These are phyloP conservation scores for Apolygus lucorum DNA, from an alignment of 1,140 invertebrate species.

Conservation along the genomic window DNA sequence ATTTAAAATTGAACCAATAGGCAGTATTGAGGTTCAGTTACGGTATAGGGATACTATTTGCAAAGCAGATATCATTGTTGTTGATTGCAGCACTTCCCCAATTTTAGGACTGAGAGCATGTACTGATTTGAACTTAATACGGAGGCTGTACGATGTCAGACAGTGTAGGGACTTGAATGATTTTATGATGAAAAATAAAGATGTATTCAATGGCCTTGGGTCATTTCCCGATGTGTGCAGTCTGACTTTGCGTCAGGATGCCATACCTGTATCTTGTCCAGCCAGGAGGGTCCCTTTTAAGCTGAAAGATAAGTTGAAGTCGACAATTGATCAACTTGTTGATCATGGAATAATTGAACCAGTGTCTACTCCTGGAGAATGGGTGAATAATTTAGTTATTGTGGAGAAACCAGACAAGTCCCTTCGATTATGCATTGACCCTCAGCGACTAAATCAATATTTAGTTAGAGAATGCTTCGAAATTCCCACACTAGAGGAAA, in stretches of 20 bases:
- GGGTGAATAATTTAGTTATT: constrained; percentile 39
- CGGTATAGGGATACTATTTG: neutral
- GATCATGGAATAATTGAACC: constrained; percentile 33
- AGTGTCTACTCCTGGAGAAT: constrained; percentile 37
- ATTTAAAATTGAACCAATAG: neutral
- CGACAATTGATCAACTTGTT: constrained; percentile 34
- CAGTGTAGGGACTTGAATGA: neutral
- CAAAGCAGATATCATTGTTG: constrained; percentile 2
- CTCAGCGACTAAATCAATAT: constrained; percentile 36
- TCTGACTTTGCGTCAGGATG: constrained; percentile 6
- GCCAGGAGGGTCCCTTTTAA: constrained; percentile 31
- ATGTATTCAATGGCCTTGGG: constrained; percentile 22
- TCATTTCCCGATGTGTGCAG: constrained; percentile 15
- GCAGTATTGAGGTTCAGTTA: neutral
- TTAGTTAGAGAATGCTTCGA: constrained; percentile 21
- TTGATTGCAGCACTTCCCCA: neutral
- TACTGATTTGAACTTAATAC: constrained; percentile 1
- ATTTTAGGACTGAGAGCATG: constrained; percentile 9
- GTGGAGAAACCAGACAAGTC: constrained; percentile 38
- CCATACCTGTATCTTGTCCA: constrained; percentile 28
- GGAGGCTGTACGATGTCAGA: neutral
- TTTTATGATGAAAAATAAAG: constrained; percentile 11
- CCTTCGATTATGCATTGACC: constrained; percentile 40
- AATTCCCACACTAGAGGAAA: constrained; percentile 16
- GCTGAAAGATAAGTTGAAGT: constrained; percentile 33